Evolutionary conservation across 2,888 invertebrate species (phyloP).

Genomic region (Chesias legatella): DNA sequence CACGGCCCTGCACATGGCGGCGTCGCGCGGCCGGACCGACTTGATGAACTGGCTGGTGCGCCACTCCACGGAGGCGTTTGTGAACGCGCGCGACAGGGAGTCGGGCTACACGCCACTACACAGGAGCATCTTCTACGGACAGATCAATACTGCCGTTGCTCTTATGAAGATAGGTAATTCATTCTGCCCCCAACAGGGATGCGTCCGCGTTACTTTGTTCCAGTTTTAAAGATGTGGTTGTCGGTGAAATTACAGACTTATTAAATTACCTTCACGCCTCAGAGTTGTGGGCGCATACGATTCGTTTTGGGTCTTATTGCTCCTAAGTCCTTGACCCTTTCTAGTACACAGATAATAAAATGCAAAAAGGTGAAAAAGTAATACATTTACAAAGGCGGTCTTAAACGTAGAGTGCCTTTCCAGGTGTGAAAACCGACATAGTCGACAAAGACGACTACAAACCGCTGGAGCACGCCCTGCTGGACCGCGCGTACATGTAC

Average conservation of each 20-base stretch:
- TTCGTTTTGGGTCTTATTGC: too few relatives aligned
- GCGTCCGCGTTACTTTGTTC: too few relatives aligned
- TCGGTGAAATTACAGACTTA: too few relatives aligned
- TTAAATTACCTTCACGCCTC: too few relatives aligned
- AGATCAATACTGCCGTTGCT: conserved; percentile 85
- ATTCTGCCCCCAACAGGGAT: too few relatives aligned
- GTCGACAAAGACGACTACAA: conserved; percentile 85
- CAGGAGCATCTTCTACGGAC: conserved; percentile 90
- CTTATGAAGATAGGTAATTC: conserved; percentile 85
- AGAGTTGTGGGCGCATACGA: too few relatives aligned
- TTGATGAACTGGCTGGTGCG: conserved; percentile 88
- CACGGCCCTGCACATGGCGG: conserved; percentile 89
- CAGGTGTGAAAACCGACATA: conserved; percentile 78
- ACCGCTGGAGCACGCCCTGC: conserved; percentile 84
- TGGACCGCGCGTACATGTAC: conserved; percentile 78
- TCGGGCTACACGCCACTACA: conserved; percentile 91
- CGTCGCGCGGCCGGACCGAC: conserved; percentile 85
- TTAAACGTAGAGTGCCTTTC: too few relatives aligned
- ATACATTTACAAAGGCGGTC: too few relatives aligned
- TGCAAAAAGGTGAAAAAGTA: too few relatives aligned
- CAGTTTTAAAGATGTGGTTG: too few relatives aligned
- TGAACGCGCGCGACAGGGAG: conserved; percentile 84
- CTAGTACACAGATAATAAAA: too few relatives aligned
- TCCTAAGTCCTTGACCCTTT: too few relatives aligned
- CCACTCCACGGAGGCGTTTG: conserved; percentile 78